phyloP scores from a whole-genome alignment of 2,888 invertebrate genomes.

The Zhengitettix transpicula region DNA sequence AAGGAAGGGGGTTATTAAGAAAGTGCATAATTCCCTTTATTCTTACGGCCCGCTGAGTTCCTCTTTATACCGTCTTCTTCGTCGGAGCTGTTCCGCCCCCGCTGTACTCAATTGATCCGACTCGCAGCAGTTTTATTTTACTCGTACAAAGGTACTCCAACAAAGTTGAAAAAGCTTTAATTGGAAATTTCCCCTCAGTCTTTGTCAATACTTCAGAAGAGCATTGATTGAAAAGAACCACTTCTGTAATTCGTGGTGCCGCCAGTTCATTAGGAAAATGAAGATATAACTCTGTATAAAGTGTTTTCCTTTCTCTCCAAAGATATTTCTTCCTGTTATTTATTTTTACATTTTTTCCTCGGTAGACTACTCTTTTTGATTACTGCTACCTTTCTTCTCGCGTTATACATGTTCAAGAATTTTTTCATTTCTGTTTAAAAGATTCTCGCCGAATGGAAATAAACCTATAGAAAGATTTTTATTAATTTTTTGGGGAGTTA shows the following conservation, averaged over 20 bases:
- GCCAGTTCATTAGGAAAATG: background rate
- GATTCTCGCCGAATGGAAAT: too few species aligned
- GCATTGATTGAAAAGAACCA: conserved; percentile 1
- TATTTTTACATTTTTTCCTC: background rate
- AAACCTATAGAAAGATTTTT: too few species aligned
- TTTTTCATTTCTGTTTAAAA: too few species aligned
- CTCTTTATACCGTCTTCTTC: background rate
- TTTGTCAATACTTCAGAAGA: conserved; percentile 1
- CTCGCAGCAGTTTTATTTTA: background rate
- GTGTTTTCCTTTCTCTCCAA: background rate
- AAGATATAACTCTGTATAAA: background rate
- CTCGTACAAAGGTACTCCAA: background rate
- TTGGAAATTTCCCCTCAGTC: conserved; percentile 5
- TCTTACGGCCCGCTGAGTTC: background rate
- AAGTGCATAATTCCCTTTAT: background rate
- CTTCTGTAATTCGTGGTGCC: background rate
- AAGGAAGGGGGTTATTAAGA: background rate
- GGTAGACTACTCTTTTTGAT: background rate
- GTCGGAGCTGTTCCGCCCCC: background rate
- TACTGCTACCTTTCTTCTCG: background rate
- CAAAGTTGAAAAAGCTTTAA: conserved; percentile 1
- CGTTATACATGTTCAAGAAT: too few species aligned
- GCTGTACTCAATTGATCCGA: background rate
- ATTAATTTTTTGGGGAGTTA: too few species aligned
- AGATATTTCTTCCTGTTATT: background rate